A percentile compares a stretch with the other conserved stretches of the same genome.
phyloP scores from a whole-genome alignment of 2,888 invertebrate genomes.

The Neuroscelio doddi region DNA sequence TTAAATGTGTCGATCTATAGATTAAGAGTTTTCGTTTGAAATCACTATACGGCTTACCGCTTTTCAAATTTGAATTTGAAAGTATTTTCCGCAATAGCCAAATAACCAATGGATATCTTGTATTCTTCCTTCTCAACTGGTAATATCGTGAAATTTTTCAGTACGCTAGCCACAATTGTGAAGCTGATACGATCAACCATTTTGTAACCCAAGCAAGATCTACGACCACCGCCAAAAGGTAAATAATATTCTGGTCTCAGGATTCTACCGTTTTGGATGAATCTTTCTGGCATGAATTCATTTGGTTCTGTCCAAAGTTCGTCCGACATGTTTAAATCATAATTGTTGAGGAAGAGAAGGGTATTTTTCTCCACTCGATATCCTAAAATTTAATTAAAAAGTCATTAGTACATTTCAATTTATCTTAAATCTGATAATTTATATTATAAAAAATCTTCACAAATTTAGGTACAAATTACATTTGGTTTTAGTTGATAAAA shows the following conservation, averaged over 20 bases:
- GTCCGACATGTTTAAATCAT: slow-evolving; percentile 78
- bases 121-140: slow-evolving; percentile 73
- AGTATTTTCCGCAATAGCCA: slow-evolving; percentile 74
- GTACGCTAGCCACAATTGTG: slow-evolving; percentile 73
- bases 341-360: slow-evolving; percentile 80
- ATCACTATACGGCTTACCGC: slow-evolving; percentile 57
- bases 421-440: too few relatives aligned
- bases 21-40: neutral
- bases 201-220: slow-evolving; percentile 81
- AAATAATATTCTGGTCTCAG: slow-evolving; percentile 79
- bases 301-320: slow-evolving; percentile 77
- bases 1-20: neutral
- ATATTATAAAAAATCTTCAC: too few relatives aligned
- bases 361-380: slow-evolving; percentile 77
- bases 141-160: slow-evolving; percentile 75
- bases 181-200: slow-evolving; percentile 78
- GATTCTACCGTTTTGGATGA: slow-evolving; percentile 75
- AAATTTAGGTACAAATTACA: too few relatives aligned
- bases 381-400: slow-evolving; percentile 70
- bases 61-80: slow-evolving; percentile 73
- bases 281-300: slow-evolving; percentile 77
- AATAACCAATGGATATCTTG: slow-evolving; percentile 74
- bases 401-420: slow-evolving; percentile 1
- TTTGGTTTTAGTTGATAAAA: neutral
- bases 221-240: slow-evolving; percentile 79